These are phyloP conservation scores for Callinectes sapidus DNA, from an alignment of 2,888 invertebrate genomes.

Conservation along the genomic window DNA sequence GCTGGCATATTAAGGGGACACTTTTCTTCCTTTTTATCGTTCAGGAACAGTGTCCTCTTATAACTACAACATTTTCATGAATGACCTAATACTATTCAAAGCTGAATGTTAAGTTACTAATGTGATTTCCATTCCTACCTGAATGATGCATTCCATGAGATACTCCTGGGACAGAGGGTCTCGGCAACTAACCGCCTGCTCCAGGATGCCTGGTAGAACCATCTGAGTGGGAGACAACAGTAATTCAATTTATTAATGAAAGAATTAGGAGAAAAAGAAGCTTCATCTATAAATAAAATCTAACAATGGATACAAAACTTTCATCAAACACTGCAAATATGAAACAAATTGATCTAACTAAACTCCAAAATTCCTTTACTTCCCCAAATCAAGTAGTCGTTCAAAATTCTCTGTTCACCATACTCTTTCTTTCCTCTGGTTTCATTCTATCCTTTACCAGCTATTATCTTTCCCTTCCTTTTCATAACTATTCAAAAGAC, in stretches of 20 bases:
- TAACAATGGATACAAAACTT: not conserved
- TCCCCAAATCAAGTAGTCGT: too few relatives aligned
- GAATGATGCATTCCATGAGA: conserved; percentile 99
- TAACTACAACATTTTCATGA: not conserved
- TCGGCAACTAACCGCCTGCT: conserved; percentile 97
- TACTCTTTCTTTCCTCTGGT: too few relatives aligned
- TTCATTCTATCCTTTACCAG: too few relatives aligned
- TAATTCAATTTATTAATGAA: not conserved
- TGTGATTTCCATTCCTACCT: conserved; percentile 79
- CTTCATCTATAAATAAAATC: not conserved
- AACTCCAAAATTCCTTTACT: too few relatives aligned
- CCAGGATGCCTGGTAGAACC: conserved; percentile 96
- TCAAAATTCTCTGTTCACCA: too few relatives aligned
- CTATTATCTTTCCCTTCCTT: too few relatives aligned
- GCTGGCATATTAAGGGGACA: too few relatives aligned
- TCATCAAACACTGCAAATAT: not conserved
- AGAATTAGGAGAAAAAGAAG: not conserved
- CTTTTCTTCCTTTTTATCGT: too few relatives aligned
- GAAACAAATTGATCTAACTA: too few relatives aligned
- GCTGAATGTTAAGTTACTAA: not conserved
- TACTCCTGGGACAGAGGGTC: conserved; percentile 99
- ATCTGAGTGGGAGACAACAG: conserved; percentile 77
- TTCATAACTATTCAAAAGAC: too few relatives aligned
- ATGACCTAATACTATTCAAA: not conserved
- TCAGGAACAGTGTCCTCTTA: too few relatives aligned